Conservation (phyloP, 2,888 invertebrate genomes). For the Sympetrum striolatum region DNA sequence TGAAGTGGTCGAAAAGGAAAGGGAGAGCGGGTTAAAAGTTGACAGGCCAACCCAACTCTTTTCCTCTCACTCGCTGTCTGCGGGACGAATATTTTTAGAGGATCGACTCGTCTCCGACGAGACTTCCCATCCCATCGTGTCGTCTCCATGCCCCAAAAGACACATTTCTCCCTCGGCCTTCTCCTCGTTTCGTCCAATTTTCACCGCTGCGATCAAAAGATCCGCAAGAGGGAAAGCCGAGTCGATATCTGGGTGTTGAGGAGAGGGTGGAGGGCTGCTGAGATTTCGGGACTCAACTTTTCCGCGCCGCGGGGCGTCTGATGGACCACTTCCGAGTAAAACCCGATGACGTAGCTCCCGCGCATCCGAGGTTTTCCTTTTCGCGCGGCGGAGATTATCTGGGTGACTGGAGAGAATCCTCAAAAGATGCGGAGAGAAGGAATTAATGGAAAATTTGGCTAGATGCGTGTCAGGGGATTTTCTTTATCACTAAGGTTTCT, state of each 20-base stretch:
- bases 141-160: background rate
- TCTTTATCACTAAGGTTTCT: background rate
- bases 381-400: constrained; percentile 7
- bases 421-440: background rate
- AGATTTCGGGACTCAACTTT: background rate
- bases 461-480: background rate
- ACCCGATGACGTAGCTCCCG: background rate
- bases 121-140: background rate
- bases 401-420: constrained; percentile 5
- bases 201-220: background rate
- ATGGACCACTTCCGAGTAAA: constrained; percentile 40
- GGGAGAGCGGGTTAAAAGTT: background rate
- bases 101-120: background rate
- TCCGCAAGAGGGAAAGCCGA: constrained; percentile 7
- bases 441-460: background rate
- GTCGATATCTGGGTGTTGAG: background rate
- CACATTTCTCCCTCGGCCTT: background rate
- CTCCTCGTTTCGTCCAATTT: background rate
- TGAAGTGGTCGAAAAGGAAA: background rate
- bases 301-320: constrained; percentile 25
- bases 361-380: background rate
- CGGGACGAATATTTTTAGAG: background rate
- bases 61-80: background rate
- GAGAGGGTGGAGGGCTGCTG: background rate
- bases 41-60: background rate